Conservation (phyloP, 2,888 invertebrate genomes). For the Criorhina ranunculi region DNA sequence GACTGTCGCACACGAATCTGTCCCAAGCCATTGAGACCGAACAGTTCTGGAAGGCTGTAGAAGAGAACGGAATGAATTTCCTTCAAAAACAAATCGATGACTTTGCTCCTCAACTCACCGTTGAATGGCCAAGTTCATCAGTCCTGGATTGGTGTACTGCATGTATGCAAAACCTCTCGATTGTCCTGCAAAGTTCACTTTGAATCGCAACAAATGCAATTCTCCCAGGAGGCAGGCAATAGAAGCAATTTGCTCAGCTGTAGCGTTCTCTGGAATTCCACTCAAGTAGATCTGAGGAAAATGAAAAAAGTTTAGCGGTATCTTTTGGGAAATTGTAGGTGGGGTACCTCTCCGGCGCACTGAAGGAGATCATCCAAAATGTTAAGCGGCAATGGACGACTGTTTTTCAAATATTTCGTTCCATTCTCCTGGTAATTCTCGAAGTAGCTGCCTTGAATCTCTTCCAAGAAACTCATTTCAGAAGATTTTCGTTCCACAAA, state of each 20-base stretch:
- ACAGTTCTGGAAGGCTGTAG: constrained; percentile 77
- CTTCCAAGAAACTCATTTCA: constrained; percentile 34
- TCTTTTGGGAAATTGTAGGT: background rate
- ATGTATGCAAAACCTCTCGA: constrained; percentile 81
- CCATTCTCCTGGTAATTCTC: constrained; percentile 79
- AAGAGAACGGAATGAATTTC: background rate
- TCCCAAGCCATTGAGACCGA: constrained; percentile 34
- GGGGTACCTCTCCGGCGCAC: constrained; percentile 81
- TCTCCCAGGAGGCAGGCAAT: constrained; percentile 79
- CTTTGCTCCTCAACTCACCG: constrained; percentile 72
- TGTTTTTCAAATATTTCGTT: constrained; percentile 79
- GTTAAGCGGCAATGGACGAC: constrained; percentile 27
- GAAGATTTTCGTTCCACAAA: background rate
- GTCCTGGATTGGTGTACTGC: constrained; percentile 79
- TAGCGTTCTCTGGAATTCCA: constrained; percentile 75
- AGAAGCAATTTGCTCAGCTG: constrained; percentile 77
- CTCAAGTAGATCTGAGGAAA: constrained; percentile 75
- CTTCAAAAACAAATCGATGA: no score
- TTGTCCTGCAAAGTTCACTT: constrained; percentile 78
- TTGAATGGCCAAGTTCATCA: constrained; percentile 73
- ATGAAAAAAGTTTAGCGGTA: no score
- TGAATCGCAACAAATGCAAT: constrained; percentile 80
- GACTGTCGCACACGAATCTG: constrained; percentile 78
- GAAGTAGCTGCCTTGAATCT: background rate
- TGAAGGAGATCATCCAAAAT: constrained; percentile 75